A percentile compares a stretch with the other conserved stretches of the same genome.
phyloP scores from a whole-genome alignment of 2,797 vertebrate species.

The Amazona ochrocephala region DNA sequence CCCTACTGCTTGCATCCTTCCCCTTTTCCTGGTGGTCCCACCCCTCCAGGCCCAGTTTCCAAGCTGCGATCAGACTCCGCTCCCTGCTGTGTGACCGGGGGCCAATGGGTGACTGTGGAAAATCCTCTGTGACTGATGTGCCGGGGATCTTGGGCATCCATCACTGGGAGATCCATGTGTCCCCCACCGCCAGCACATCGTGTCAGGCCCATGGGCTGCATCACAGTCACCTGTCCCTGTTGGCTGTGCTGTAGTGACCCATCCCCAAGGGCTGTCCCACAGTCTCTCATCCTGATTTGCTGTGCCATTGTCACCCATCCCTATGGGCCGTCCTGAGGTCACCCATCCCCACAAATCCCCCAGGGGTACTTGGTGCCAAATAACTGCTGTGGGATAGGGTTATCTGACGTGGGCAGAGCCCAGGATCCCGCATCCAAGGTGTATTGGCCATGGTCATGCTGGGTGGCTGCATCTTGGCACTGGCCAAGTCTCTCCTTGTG shows the following conservation, averaged over 20 bases:
- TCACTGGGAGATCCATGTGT: rapidly evolving
- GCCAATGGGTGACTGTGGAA: rapidly evolving
- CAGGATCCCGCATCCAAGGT: rapidly evolving
- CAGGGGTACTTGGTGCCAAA: background rate
- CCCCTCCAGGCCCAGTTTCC: background rate
- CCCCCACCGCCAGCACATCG: rapidly evolving
- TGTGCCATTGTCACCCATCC: background rate
- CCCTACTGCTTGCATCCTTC: background rate
- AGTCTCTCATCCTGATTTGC: no score
- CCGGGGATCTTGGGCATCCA: rapidly evolving
- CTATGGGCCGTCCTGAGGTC: background rate
- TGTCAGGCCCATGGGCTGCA: background rate
- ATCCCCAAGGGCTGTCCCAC: background rate
- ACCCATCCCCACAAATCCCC: background rate
- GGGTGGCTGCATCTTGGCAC: background rate
- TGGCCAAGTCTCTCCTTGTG: background rate
- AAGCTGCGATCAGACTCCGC: background rate
- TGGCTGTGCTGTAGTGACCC: rapidly evolving
- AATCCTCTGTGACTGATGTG: rapidly evolving
- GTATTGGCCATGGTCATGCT: rapidly evolving
- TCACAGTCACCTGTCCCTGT: background rate
- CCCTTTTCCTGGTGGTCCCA: rapidly evolving
- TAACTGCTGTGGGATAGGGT: background rate
- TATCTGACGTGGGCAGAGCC: rapidly evolving
- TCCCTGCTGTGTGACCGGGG: no score